Evolutionary conservation across 1,140 invertebrate species (phyloP).

Genomic region (Metopolophium dirhodum): DNA sequence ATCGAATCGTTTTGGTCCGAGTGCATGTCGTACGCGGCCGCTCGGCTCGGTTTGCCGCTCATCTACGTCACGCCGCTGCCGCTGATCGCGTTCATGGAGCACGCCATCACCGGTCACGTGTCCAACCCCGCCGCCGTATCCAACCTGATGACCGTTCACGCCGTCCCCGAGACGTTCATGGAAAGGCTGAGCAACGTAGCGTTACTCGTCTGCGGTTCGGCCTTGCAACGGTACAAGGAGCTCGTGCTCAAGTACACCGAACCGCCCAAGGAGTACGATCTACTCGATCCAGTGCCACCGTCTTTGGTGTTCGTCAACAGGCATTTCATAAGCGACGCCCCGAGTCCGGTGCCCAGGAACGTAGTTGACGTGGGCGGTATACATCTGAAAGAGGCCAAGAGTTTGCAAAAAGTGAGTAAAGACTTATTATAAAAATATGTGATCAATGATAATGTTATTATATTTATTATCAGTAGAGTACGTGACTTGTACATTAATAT

Average conservation of each 20-base stretch:
- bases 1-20: neutral
- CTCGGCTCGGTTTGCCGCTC: neutral
- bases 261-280: neutral
- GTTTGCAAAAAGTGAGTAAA: slow-evolving; percentile 57
- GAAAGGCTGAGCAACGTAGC: neutral
- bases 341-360: slow-evolving; percentile 64
- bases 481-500: too few species aligned
- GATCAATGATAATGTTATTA: neutral
- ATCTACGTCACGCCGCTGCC: neutral
- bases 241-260: too few species aligned
- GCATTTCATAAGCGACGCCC: slow-evolving; percentile 66
- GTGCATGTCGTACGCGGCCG: neutral
- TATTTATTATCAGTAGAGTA: too few species aligned
- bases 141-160: neutral
- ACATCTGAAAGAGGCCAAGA: slow-evolving; percentile 63
- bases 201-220: neutral
- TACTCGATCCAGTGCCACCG: neutral
- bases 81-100: neutral
- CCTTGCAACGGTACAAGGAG: neutral
- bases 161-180: neutral
- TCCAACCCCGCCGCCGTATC: neutral
- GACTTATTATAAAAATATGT: neutral
- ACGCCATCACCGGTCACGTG: neutral
- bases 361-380: slow-evolving; percentile 70
- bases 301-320: slow-evolving; percentile 68